Conservation (phyloP, 2,888 invertebrate species). For the Torymus auratus region DNA sequence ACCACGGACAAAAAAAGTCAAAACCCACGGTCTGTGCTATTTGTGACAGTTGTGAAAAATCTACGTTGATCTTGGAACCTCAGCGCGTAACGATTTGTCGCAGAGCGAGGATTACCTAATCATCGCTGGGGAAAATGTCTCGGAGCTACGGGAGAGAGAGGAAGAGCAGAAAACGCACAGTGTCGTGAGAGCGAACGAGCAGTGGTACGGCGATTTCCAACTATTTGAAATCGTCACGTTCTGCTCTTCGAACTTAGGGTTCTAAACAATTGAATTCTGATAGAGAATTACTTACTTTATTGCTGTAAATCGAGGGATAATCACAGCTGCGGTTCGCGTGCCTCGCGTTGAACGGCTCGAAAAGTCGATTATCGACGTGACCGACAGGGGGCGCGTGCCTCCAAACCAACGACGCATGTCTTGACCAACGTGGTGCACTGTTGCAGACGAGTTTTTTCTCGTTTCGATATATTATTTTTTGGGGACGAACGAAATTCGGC, state of each 20-base stretch:
- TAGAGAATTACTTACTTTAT: conserved; percentile 36
- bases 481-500: too few relatives aligned
- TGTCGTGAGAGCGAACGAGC: too few relatives aligned
- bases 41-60: conserved; percentile 40
- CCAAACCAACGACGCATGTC: too few relatives aligned
- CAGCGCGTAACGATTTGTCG: conserved; percentile 17
- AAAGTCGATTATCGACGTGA: conserved; percentile 22
- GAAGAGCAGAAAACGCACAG: too few relatives aligned
- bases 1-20: background rate
- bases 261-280: too few relatives aligned
- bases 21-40: conserved; percentile 3
- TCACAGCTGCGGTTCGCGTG: conserved; percentile 38
- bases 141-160: too few relatives aligned
- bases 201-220: too few relatives aligned
- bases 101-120: conserved; percentile 41
- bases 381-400: conserved; percentile 8
- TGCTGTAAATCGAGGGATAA: background rate
- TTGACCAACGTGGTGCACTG: too few relatives aligned
- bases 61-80: background rate
- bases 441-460: too few relatives aligned
- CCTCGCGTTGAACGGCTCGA: background rate
- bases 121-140: conserved; percentile 38
- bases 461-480: too few relatives aligned
- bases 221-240: too few relatives aligned
- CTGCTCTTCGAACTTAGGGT: too few relatives aligned